These are phyloP conservation scores for Selenia dentaria DNA, from an alignment of 2,888 invertebrate species.

Conservation along the genomic window DNA sequence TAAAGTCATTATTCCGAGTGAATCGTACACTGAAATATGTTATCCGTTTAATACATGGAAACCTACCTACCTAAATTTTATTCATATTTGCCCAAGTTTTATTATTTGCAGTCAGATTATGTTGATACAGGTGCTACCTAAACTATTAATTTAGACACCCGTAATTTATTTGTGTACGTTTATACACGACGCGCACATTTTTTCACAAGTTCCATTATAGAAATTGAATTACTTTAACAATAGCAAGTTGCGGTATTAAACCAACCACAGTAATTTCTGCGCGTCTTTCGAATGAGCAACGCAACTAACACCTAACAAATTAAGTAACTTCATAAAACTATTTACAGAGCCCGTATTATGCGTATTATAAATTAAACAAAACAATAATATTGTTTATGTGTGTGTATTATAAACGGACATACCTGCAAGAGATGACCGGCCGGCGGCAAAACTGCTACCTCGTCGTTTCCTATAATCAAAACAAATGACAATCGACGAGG, in stretches of 20 bases:
- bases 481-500: conserved; percentile 66
- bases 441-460: conserved; percentile 48
- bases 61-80: too few species aligned
- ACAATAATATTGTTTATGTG: not conserved
- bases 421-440: conserved; percentile 67
- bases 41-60: too few species aligned
- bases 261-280: conserved; percentile 55
- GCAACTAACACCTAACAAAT: not conserved
- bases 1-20: too few species aligned
- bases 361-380: too few species aligned
- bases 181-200: conserved; percentile 4
- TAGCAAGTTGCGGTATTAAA: conserved; percentile 50
- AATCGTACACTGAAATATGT: too few species aligned
- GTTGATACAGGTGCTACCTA: conserved; percentile 8
- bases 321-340: not conserved
- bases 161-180: conserved; percentile 3
- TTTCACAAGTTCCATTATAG: conserved; percentile 24
- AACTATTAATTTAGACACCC: not conserved
- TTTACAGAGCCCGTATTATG: too few species aligned
- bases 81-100: not conserved
- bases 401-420: conserved; percentile 49
- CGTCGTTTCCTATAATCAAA: conserved; percentile 67
- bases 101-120: not conserved
- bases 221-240: conserved; percentile 50
- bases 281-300: conserved; percentile 30